A percentile compares a stretch with the other conserved stretches of the same genome.
phyloP scores from a whole-genome alignment of 2,888 invertebrate genomes.

The Lampropteryx suffumata region DNA sequence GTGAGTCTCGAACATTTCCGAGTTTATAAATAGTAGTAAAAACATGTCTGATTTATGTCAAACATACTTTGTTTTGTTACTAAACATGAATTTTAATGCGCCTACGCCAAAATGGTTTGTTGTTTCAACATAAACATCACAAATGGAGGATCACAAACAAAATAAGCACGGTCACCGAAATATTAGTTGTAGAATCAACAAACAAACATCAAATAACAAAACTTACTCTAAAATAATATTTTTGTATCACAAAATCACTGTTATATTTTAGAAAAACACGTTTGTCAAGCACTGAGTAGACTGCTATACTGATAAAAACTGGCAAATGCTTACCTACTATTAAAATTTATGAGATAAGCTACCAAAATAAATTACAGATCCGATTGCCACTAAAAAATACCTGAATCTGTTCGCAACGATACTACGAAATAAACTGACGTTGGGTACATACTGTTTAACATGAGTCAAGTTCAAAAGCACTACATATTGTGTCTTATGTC shows the following conservation, averaged over 20 bases:
- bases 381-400: too few relatives aligned
- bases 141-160: not conserved
- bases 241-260: constrained; percentile 1
- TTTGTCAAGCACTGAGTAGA: not conserved
- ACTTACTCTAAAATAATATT: not conserved
- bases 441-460: too few relatives aligned
- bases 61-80: too few relatives aligned
- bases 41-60: too few relatives aligned
- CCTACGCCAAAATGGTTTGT: too few relatives aligned
- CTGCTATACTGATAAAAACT: not conserved
- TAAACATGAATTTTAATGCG: too few relatives aligned
- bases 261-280: not conserved
- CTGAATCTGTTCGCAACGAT: not conserved
- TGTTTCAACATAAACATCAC: not conserved
- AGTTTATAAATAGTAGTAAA: too few relatives aligned
- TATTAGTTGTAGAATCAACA: not conserved
- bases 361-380: too few relatives aligned
- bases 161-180: not conserved
- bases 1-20: too few relatives aligned
- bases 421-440: not conserved
- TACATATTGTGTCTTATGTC: too few relatives aligned
- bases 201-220: constrained; percentile 3
- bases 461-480: too few relatives aligned
- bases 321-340: not conserved
- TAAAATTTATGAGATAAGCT: too few relatives aligned